These are phyloP conservation scores for Halictus quadricinctus DNA, from an alignment of 2,888 invertebrate genomes.

Conservation along the genomic window DNA sequence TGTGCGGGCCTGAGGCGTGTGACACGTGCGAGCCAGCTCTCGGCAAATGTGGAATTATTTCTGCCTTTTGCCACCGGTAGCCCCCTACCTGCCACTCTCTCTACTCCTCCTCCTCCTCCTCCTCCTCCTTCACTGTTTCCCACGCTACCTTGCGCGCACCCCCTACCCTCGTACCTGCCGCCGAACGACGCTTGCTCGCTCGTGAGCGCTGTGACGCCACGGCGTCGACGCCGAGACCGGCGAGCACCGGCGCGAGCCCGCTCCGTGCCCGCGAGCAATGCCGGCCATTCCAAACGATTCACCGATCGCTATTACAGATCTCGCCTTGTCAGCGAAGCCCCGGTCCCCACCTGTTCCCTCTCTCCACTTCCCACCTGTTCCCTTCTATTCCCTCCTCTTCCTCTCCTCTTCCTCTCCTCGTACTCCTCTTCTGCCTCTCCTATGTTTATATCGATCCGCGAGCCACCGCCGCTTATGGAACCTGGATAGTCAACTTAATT, in stretches of 20 bases:
- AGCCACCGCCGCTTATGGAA: conserved; percentile 45
- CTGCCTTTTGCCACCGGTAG: conserved; percentile 55
- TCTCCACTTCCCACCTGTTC: not conserved
- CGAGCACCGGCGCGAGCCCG: conserved; percentile 8
- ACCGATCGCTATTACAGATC: conserved; percentile 44
- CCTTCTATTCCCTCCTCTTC: not conserved
- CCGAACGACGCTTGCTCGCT: conserved; percentile 61
- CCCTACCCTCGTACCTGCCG: conserved; percentile 38
- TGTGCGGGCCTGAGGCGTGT: conserved; percentile 43
- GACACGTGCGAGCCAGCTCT: conserved; percentile 60
- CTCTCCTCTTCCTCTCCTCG: not conserved
- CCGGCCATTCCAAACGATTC: conserved; percentile 50
- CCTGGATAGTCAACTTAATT: conserved; percentile 50
- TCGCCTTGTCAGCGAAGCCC: conserved; percentile 44
- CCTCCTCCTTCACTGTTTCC: conserved; percentile 30
- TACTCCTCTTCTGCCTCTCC: not conserved
- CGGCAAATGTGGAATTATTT: conserved; percentile 69
- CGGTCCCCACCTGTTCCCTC: not conserved
- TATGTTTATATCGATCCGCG: conserved; percentile 35
- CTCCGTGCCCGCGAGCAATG: conserved; percentile 15
- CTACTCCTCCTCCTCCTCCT: not conserved
- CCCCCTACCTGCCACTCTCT: conserved; percentile 38
- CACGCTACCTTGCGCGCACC: conserved; percentile 44
- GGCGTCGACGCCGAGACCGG: conserved; percentile 57
- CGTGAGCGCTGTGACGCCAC: conserved; percentile 39